Evolutionary conservation across 2,797 vertebrate species (phyloP).

Genomic region (Vireo griseus): DNA sequence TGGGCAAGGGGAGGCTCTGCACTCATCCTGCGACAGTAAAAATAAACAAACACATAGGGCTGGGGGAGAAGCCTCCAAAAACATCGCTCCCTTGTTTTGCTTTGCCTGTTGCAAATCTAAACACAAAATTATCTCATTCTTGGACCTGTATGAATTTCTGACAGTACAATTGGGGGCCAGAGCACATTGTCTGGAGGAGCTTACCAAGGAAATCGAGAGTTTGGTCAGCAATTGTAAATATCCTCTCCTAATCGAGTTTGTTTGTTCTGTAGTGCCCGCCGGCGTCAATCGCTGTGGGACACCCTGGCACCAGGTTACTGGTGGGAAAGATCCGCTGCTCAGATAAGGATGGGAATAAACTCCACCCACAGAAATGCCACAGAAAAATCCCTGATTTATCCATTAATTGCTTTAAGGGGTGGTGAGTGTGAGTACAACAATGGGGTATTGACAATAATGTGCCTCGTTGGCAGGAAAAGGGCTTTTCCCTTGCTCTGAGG

Average conservation of each 20-base stretch:
- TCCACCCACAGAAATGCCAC: constrained; percentile 75
- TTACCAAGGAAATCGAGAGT: constrained; percentile 74
- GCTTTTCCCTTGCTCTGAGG: constrained; percentile 62
- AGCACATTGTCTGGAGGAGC: constrained; percentile 69
- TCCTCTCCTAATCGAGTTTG: constrained; percentile 73
- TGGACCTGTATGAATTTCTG: constrained; percentile 65
- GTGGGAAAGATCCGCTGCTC: constrained; percentile 79
- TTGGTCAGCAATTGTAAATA: constrained; percentile 78
- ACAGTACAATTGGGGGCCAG: constrained; percentile 63
- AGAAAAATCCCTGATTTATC: constrained; percentile 70
- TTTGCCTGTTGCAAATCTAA: constrained; percentile 66
- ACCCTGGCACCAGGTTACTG: constrained; percentile 85
- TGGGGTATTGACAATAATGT: constrained; percentile 73
- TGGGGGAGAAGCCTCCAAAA: neutral
- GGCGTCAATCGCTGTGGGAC: constrained; percentile 75
- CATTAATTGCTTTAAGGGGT: constrained; percentile 74
- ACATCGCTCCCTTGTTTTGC: constrained; percentile 22
- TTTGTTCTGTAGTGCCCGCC: constrained; percentile 72
- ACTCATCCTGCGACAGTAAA: constrained; percentile 52
- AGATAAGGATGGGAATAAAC: constrained; percentile 82
- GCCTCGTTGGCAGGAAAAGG: constrained; percentile 76
- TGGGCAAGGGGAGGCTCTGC: constrained; percentile 32
- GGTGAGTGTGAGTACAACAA: constrained; percentile 70
- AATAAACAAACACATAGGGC: constrained; percentile 63
- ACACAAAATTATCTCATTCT: constrained; percentile 72